phyloP scores from a whole-genome alignment of 2,797 vertebrate species.

The Neosilurus hyrtlii region DNA sequence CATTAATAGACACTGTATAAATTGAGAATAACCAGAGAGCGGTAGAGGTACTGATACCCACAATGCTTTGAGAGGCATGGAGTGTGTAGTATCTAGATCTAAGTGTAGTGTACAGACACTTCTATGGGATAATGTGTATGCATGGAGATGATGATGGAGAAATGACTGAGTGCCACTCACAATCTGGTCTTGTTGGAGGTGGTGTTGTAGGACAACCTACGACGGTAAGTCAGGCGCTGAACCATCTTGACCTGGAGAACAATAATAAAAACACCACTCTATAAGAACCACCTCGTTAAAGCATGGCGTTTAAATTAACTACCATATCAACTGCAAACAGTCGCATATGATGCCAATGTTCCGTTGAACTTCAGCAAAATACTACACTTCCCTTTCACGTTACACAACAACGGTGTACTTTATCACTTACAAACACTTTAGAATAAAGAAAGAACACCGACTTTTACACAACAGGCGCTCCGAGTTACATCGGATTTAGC shows the following conservation, averaged over 20 bases:
- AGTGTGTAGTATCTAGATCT: background rate
- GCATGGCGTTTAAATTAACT: rapidly evolving
- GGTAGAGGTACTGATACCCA: background rate
- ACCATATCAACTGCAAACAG: background rate
- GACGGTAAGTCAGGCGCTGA: conserved; percentile 95
- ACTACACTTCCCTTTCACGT: background rate
- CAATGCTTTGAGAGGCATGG: background rate
- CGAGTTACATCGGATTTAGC: background rate
- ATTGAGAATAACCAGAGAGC: background rate
- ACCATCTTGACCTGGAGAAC: conserved; percentile 81
- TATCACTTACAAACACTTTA: background rate
- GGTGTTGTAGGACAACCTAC: conserved; percentile 99
- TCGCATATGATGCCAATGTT: no score
- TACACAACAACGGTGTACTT: background rate
- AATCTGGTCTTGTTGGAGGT: conserved; percentile 97
- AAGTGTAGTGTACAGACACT: no score
- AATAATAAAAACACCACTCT: background rate
- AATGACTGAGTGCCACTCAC: conserved; percentile 72
- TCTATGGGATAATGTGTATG: background rate
- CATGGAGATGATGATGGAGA: no score
- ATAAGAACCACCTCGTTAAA: background rate
- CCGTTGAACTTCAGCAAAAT: background rate
- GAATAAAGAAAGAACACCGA: rapidly evolving
- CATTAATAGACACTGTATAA: background rate
- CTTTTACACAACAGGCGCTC: background rate